Base-by-base conservation (phyloP, 2,888 invertebrate genomes). In the Drosophila stalkeri region DNA sequence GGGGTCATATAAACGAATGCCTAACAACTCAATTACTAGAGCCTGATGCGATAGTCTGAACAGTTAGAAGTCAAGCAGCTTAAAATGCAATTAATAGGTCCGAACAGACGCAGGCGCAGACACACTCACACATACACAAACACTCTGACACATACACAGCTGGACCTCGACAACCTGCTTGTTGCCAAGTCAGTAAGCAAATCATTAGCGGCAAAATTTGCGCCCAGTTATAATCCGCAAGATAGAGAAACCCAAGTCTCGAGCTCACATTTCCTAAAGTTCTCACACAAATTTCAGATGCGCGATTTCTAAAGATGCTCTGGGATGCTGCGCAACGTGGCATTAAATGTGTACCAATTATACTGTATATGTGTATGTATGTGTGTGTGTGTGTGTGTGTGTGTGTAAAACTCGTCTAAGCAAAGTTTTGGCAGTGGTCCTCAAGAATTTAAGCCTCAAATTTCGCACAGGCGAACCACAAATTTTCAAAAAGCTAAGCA, bases 301-400 rank as follows among this genome's bases (percentile, higher is more conserved):
- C 52, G 49, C 66, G 68, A 72, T 66, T 64, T 59, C 41, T 39
- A 52, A 41, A 62, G 70, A 80, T 80, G 55, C 55, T 72, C 51
- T 37, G 46, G 46, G 73, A 73, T 66, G 78, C 76, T 70, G 60
- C 59, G 57, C 60, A 82, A 64, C 77, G 70, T 68, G 84, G 86
- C 81, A 80, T 81, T 75, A 86, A 86, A 90, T 86, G 68, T 90
- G 73, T 88, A 73, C 83, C 83, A 82, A 82, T 85, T 85, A 85
- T 75, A 62, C 14, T 43, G 14, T 41, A 23, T 43, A 20, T n/a
- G 33, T 51, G 33, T 66, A 31, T 66, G 66, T 68, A 41, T 52
- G 46, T 68, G 54, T 79, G 16, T 64, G 23, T 62, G 44, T 46
- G 46, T 46, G 1, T 47, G 16, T 46, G 23, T 46, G 14, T 46